Evolutionary conservation across 1,140 invertebrate species (phyloP), one percentile per base, ranked within the genome.

Genomic region (Thrips palmi): DNA sequence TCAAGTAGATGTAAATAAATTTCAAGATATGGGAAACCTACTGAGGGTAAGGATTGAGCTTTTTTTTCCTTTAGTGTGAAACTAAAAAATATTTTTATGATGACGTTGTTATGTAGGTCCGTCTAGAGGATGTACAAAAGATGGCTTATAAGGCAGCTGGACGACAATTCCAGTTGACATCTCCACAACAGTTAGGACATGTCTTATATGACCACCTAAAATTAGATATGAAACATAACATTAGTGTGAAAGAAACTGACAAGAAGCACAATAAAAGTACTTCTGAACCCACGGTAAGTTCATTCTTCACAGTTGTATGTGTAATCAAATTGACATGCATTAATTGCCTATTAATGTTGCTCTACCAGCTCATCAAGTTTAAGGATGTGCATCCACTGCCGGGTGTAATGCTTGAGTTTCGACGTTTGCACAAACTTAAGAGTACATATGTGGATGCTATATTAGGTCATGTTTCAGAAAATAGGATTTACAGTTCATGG

Each of bases 381-480:
- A 41, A 48, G 11, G 35, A 48, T 2, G 45, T 53, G 0, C 68
- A 71, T 41, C 56, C 61, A n/a, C 52, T 72, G 17, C 68, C 68
- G 6, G 48, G 44, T 19, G 49, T 70, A 21, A 51, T 72, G 12
- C 46, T 70, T 42, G 58, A 69, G 45, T 64, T 65, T 47, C 53
- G 65, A 1, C 62, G 56, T 36, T 38, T 66, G 31, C 56, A 59
- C 45, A 72, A 72, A 45, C 51, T 68, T 8, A 67, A 64, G 48
- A 62, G 65, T 2, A 68, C 70, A 0, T 71, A 68, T 49, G 49
- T 70, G 3, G 57, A 64, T 43, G 65, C 65, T 1, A 59, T 70
- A 30, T 45, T 60, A 29, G 50, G n/a, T n/a, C n/a, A n/a, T n/a
- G n/a, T n/a, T n/a, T n/a, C n/a, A n/a, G n/a, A n/a, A n/a, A 54